Percentiles rank a stretch among this genome's conserved stretches.
Conservation (phyloP, 2,113 vertebrate genomes). For the Sinocyclocheilus anshuiensis region DNA sequence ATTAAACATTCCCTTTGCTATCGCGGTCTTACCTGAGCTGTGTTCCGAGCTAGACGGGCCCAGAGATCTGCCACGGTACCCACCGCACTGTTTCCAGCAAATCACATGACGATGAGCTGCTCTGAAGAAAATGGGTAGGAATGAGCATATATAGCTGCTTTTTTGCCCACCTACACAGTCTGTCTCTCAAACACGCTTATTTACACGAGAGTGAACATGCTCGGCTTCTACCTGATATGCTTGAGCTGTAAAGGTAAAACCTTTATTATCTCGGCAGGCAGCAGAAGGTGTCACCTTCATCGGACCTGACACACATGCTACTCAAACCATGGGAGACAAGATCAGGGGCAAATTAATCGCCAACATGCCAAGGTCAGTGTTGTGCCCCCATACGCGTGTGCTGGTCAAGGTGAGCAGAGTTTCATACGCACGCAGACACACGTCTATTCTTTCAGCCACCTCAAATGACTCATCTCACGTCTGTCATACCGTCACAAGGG, state of each 20-base stretch:
- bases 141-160: slow-evolving; percentile 54
- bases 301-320: slow-evolving; percentile 87
- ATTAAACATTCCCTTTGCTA: slow-evolving; percentile 46
- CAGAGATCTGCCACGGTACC: background rate
- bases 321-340: slow-evolving; percentile 91
- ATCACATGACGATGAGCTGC: slow-evolving; percentile 68
- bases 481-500: background rate
- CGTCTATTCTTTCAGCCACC: slow-evolving; percentile 11
- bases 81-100: slow-evolving; percentile 55
- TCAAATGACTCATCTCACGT: slow-evolving; percentile 6
- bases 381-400: slow-evolving; percentile 82
- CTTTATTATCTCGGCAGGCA: slow-evolving; percentile 86
- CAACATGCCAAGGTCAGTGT: slow-evolving; percentile 85
- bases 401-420: slow-evolving; percentile 82
- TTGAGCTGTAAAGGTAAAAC: slow-evolving; percentile 76
- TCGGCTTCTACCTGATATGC: slow-evolving; percentile 71
- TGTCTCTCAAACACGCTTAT: slow-evolving; percentile 7
- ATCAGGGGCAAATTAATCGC: slow-evolving; percentile 88
- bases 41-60: background rate
- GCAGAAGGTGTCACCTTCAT: slow-evolving; percentile 91
- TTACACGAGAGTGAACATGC: slow-evolving; percentile 30
- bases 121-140: slow-evolving; percentile 55
- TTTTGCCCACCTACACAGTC: slow-evolving; percentile 41
- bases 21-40: slow-evolving; percentile 19
- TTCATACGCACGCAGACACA: slow-evolving; percentile 30